Percentiles rank a stretch among this genome's conserved stretches.
Conservation (phyloP, 2,888 invertebrate species). For the Rhopalosiphum nymphaeae region DNA sequence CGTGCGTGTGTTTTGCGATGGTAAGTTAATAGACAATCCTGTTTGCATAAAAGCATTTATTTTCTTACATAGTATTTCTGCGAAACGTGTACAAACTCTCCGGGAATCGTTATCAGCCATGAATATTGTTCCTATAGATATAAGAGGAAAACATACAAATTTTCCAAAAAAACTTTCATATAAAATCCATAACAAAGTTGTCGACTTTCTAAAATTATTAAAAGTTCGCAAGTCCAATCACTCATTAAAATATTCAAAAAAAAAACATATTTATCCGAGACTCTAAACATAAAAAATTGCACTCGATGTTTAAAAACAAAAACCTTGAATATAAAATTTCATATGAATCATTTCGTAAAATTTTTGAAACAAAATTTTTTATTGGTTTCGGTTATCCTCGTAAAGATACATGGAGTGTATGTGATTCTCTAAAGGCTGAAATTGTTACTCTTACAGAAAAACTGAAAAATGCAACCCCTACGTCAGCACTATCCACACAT, state of each 20-base stretch:
- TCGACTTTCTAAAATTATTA: not conserved
- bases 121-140: not conserved
- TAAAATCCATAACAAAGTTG: conserved; percentile 14
- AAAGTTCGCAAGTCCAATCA: conserved; percentile 21
- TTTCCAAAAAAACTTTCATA: not conserved
- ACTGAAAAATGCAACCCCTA: conserved; percentile 33
- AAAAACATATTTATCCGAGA: conserved; percentile 12
- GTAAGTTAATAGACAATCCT: not conserved
- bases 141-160: conserved; percentile 27
- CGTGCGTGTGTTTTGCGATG: conserved; percentile 33
- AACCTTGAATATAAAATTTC: not conserved
- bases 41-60: conserved; percentile 20
- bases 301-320: conserved; percentile 27
- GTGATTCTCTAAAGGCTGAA: not conserved
- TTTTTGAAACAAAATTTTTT: conserved; percentile 47
- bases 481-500: not conserved
- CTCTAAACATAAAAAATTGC: conserved; percentile 26
- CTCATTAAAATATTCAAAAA: conserved; percentile 12
- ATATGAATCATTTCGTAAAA: conserved; percentile 2
- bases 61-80: not conserved
- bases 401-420: conserved; percentile 1
- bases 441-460: conserved; percentile 16
- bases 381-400: conserved; percentile 22
- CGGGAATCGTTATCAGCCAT: not conserved
- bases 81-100: conserved; percentile 15